These are phyloP conservation scores for Mesopsocus fuscifrons DNA, from an alignment of 2,888 invertebrate genomes.

Conservation along the genomic window DNA sequence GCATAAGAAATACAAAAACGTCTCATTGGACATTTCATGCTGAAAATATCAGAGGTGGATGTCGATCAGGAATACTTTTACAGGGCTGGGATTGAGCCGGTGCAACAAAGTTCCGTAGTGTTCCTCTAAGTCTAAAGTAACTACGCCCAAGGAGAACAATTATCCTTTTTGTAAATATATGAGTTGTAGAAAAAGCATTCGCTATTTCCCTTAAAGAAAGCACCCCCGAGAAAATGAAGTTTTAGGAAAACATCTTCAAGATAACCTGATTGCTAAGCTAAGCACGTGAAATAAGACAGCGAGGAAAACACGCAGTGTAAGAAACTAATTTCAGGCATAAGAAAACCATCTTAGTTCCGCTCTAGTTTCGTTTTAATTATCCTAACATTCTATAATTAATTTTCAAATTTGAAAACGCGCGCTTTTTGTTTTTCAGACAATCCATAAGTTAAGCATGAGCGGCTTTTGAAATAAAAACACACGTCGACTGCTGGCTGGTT, in stretches of 20 bases:
- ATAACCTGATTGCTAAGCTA: not conserved
- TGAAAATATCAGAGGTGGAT: too few relatives aligned
- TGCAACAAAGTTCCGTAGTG: too few relatives aligned
- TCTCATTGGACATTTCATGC: too few relatives aligned
- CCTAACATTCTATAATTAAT: constrained; percentile 12
- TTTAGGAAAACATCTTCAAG: not conserved
- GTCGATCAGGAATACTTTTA: too few relatives aligned
- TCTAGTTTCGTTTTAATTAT: constrained; percentile 8
- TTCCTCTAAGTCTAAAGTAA: too few relatives aligned
- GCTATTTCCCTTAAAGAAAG: not conserved
- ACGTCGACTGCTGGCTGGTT: constrained; percentile 5
- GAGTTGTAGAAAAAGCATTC: too few relatives aligned
- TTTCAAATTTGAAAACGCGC: constrained; percentile 13
- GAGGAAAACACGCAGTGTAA: not conserved
- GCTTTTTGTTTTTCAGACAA: constrained; percentile 1
- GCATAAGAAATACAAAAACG: too few relatives aligned
- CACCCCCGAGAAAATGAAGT: not conserved
- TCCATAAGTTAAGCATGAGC: constrained; percentile 6
- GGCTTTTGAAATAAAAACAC: constrained; percentile 8
- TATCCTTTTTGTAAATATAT: too few relatives aligned
- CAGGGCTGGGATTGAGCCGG: too few relatives aligned
- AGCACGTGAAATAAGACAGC: not conserved
- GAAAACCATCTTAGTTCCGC: not conserved
- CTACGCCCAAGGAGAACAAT: too few relatives aligned
- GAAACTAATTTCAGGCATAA: not conserved